Evolutionary conservation across 2,888 invertebrate genomes (phyloP).

Genomic region (Schizotus pectinicornis): DNA sequence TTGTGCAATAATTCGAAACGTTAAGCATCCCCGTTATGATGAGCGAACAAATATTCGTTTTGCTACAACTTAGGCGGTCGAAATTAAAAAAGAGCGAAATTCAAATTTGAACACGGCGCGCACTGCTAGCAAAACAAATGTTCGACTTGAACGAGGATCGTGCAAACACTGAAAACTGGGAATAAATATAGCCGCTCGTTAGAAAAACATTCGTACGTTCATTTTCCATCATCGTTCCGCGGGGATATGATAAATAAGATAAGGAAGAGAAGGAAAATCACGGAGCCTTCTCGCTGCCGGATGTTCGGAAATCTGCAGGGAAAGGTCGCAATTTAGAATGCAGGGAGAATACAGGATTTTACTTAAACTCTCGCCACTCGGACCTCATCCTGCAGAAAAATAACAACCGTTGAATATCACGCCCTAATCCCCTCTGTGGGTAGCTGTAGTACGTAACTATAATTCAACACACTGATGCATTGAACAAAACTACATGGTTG

Average conservation of each 20-base stretch:
- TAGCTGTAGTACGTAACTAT: too few relatives aligned
- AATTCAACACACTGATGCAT: too few relatives aligned
- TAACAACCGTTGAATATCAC: too few relatives aligned
- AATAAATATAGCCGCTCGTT: constrained; percentile 30
- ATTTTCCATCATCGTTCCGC: constrained; percentile 28
- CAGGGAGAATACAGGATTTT: neutral
- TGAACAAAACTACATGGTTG: too few relatives aligned
- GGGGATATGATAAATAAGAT: constrained; percentile 30
- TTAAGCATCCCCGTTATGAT: neutral
- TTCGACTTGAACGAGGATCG: constrained; percentile 39
- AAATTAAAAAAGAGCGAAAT: constrained; percentile 18
- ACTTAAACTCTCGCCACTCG: too few relatives aligned
- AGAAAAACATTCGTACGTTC: constrained; percentile 31
- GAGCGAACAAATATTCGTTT: constrained; percentile 12
- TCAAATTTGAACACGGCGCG: constrained; percentile 25
- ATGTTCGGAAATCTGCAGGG: constrained; percentile 16
- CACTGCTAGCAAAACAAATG: constrained; percentile 38
- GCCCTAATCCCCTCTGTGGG: too few relatives aligned
- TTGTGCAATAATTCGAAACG: constrained; percentile 10
- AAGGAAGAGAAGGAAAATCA: constrained; percentile 17
- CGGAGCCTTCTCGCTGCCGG: constrained; percentile 7
- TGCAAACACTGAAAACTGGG: constrained; percentile 37
- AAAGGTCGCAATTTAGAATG: constrained; percentile 1
- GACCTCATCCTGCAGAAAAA: too few relatives aligned
- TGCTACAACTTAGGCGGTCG: constrained; percentile 3